A percentile compares a stretch with the other conserved stretches of the same genome.
phyloP scores from a whole-genome alignment of 2,113 vertebrate species.

The Falco punctatus region DNA sequence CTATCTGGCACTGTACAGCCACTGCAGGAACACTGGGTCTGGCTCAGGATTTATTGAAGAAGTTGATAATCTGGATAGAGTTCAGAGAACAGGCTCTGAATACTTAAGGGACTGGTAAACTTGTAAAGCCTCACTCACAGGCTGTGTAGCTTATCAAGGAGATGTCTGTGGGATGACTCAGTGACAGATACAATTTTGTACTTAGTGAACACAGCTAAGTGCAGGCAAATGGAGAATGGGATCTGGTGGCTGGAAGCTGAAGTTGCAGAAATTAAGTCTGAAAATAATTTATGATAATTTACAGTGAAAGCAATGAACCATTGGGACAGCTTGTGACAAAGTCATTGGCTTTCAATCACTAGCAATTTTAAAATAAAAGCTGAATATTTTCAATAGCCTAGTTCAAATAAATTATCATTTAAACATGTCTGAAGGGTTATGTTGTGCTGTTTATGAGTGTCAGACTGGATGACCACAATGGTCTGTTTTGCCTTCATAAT shows the following conservation, averaged over 20 bases:
- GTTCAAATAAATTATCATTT: neutral
- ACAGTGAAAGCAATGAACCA: neutral
- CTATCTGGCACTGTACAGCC: neutral
- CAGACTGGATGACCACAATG: neutral
- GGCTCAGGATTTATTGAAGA: neutral
- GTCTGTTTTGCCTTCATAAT: neutral
- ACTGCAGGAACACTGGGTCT: neutral
- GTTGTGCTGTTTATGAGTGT: neutral
- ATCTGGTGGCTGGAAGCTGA: neutral
- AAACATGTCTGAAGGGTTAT: neutral
- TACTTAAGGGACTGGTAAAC: neutral
- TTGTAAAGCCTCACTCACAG: neutral
- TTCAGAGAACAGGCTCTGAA: neutral
- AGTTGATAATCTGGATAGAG: neutral
- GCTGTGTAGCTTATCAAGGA: neutral
- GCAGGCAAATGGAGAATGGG: neutral
- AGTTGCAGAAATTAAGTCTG: neutral
- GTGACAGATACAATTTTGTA: neutral
- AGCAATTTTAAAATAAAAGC: neutral
- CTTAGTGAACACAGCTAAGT: neutral
- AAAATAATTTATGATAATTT: neutral
- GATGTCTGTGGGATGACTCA: neutral
- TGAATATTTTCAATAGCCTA: neutral
- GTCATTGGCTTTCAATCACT: neutral
- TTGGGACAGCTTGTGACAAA: neutral